Percentiles rank a stretch among this genome's conserved stretches.
Conservation (phyloP, 2,113 vertebrate species). For the Apistogramma diplotaenia region DNA sequence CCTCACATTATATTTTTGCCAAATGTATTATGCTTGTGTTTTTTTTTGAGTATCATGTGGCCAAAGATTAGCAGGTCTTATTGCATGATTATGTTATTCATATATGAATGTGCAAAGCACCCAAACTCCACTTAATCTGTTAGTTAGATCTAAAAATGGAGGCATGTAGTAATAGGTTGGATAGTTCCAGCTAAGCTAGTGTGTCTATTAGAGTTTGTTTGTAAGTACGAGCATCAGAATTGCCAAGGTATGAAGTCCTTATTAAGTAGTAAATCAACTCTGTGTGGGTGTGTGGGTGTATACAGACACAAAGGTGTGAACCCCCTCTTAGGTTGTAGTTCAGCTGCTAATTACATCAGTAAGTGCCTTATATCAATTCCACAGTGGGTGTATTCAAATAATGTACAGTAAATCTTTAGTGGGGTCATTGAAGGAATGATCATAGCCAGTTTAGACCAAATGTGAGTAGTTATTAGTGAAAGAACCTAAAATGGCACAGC, state of each 20-base stretch:
- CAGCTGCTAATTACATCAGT: constrained; percentile 63
- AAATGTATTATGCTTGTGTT: constrained; percentile 59
- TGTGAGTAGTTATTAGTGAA: constrained; percentile 22
- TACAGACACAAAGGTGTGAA: constrained; percentile 19
- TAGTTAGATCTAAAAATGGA: not conserved
- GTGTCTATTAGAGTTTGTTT: constrained; percentile 5
- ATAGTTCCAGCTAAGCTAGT: constrained; percentile 6
- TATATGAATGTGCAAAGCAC: constrained; percentile 53
- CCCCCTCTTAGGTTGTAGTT: constrained; percentile 41
- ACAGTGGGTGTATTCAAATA: constrained; percentile 24
- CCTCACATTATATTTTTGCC: constrained; percentile 54
- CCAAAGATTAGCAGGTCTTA: constrained; percentile 66
- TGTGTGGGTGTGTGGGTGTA: not conserved
- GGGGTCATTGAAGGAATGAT: constrained; percentile 9
- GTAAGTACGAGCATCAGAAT: not conserved
- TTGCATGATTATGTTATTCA: constrained; percentile 67
- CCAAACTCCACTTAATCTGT: constrained; percentile 15
- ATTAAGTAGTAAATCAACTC: not conserved
- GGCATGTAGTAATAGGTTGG: constrained; percentile 37
- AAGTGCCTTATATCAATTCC: constrained; percentile 70
- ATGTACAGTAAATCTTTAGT: constrained; percentile 43
- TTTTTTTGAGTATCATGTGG: constrained; percentile 46
- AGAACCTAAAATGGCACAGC: constrained; percentile 16
- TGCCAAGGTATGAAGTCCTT: not conserved
- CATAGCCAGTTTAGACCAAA: constrained; percentile 14